Conservation (phyloP, 1,140 invertebrate species). For the Lanistes nyassanus region DNA sequence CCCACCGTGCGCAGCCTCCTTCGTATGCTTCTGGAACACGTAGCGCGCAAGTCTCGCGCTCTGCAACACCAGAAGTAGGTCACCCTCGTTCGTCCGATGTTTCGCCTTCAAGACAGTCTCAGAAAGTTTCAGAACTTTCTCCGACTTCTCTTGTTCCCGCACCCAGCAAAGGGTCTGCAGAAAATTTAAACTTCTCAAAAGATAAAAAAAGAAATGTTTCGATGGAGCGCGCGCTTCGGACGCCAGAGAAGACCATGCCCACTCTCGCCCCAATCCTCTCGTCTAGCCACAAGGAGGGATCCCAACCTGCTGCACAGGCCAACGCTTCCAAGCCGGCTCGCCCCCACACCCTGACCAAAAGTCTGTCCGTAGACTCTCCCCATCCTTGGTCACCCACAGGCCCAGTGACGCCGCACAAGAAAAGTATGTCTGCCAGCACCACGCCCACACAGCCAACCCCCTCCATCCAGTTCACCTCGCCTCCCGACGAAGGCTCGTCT, state of each 20-base stretch:
- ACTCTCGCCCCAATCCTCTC: neutral
- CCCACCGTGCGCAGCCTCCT: constrained; percentile 13
- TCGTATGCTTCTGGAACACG: constrained; percentile 35
- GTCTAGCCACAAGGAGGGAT: neutral
- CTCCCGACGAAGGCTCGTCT: constrained; percentile 3
- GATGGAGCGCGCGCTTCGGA: no score
- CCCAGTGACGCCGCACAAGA: neutral
- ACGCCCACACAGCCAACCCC: constrained; percentile 28
- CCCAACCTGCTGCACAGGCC: neutral
- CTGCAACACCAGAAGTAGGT: constrained; percentile 36
- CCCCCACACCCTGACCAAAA: constrained; percentile 36
- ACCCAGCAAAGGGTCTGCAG: no score
- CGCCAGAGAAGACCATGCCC: neutral
- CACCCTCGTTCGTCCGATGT: constrained; percentile 19
- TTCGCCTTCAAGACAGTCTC: constrained; percentile 15
- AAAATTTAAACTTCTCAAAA: no score
- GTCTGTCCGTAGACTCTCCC: constrained; percentile 36
- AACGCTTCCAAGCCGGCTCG: neutral
- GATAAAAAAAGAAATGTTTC: no score
- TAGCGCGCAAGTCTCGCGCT: constrained; percentile 33
- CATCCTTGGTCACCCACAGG: neutral
- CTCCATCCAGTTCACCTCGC: neutral
- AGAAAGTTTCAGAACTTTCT: neutral
- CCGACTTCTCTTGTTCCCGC: no score
- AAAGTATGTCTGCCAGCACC: constrained; percentile 20